Evolutionary conservation across 2,113 vertebrate genomes (phyloP).

Genomic region (Meriones unguiculatus): DNA sequence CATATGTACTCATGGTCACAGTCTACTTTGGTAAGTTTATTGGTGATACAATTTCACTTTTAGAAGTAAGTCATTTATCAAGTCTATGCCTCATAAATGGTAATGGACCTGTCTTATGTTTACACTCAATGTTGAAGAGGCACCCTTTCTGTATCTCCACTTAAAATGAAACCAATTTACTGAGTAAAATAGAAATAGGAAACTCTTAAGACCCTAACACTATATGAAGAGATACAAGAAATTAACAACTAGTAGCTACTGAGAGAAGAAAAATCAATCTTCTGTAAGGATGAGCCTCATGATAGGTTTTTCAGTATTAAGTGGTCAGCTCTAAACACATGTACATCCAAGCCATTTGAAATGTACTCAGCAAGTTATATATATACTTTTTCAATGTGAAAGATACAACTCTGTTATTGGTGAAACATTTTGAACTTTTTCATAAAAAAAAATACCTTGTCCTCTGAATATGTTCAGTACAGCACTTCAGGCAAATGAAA

Average conservation of each 20-base stretch:
- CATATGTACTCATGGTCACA: not conserved
- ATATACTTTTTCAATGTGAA: too few relatives aligned
- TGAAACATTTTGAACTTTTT: too few relatives aligned
- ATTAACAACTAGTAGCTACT: not conserved
- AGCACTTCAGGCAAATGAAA: too few relatives aligned
- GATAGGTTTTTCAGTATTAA: not conserved
- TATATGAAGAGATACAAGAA: not conserved
- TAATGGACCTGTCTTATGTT: not conserved
- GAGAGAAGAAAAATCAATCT: not conserved
- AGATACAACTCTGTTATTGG: too few relatives aligned
- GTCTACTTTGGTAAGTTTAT: not conserved
- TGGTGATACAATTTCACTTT: not conserved
- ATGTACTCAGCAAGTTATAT: not conserved
- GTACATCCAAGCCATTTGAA: not conserved
- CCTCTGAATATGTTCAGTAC: too few relatives aligned
- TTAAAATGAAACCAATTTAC: not conserved
- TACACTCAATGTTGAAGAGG: not conserved
- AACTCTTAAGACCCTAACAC: not conserved
- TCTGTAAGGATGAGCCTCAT: not conserved
- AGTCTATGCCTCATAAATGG: not conserved
- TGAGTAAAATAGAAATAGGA: not conserved
- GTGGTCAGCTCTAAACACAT: not conserved
- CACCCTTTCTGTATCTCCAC: not conserved
- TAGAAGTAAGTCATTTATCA: not conserved
- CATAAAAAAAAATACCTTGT: too few relatives aligned